phyloP scores from a whole-genome alignment of 1,140 invertebrate genomes.

The Atta cephalotes region DNA sequence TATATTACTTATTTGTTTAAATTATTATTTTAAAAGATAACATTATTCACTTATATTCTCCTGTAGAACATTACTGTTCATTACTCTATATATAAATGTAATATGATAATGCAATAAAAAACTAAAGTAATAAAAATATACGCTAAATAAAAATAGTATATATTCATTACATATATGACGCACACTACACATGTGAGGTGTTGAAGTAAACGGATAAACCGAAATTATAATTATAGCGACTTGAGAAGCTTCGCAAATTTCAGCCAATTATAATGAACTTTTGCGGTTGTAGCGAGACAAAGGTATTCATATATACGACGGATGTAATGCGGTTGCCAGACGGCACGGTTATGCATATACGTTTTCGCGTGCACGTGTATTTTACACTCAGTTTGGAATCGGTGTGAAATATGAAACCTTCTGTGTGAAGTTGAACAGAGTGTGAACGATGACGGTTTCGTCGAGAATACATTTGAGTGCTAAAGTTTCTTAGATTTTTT shows the following conservation, averaged over 20 bases:
- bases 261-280: constrained; percentile 48
- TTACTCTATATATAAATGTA: background rate
- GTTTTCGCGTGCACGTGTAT: constrained; percentile 1
- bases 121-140: background rate
- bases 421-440: constrained; percentile 19
- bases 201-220: background rate
- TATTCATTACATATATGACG: background rate
- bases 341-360: constrained; percentile 1
- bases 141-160: background rate
- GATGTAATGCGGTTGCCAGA: constrained; percentile 24
- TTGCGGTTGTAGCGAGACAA: constrained; percentile 31
- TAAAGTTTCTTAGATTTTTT: background rate
- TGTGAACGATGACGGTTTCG: background rate
- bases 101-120: background rate
- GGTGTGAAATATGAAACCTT: constrained; percentile 27
- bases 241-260: constrained; percentile 29
- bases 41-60: background rate
- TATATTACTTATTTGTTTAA: background rate
- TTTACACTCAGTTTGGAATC: constrained; percentile 18
- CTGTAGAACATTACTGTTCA: background rate
- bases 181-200: background rate
- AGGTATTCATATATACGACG: constrained; percentile 29
- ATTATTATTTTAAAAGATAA: constrained; percentile 2
- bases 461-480: background rate
- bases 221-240: background rate